Evolutionary conservation across 2,113 vertebrate genomes (phyloP), one percentile per base, ranked within the genome.

Genomic region (Microtus richardsoni): DNA sequence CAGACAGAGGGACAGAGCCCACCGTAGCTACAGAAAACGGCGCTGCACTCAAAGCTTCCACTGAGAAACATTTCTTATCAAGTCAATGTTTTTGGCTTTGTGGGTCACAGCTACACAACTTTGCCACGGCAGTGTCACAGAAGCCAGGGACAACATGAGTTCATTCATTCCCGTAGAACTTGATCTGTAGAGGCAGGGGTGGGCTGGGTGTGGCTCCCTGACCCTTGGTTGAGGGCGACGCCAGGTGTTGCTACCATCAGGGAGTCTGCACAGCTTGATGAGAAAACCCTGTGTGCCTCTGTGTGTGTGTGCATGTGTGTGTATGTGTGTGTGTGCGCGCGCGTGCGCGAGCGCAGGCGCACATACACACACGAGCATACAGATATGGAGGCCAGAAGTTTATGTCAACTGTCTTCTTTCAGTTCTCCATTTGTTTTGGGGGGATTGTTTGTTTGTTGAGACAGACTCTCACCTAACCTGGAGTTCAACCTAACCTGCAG

Each of bases 21-120:
- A 7, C 7, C 1, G 30, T 1, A 41, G 12, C 24, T 11, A 22
- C 71, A 19, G 30, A 28, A 30, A 60, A 36, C 8, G 2, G 3
- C 0, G 30, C 1, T 16, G 22, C 0, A 0, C 41, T 62, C 54
- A 60, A 54, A 79, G 64, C 30, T 47, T 24, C 2, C 5, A 1
- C 44, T 44, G 44, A 68, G 11, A 1, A 52, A 7, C 36, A 44
- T n/a, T 64, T 66, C 41, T 47, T 36, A 7, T 36, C 77, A 66
- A 88, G 24, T 16, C 1, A 47, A 16, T 22, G 9, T 19, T 41
- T 49, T 41, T 2, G 16, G 13, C 66, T 33, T 62, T 71, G 30
- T 0, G 3, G 52, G 52, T 30, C 60, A 58, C 41, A 49, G 9
- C 36, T 1, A 24, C 70, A 84, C 74, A 8, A 0, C 10, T 58